A percentile compares a stretch with the other conserved stretches of the same genome.
Conservation (phyloP, 1,140 invertebrate species). For the Drosophila malerkotliana region DNA sequence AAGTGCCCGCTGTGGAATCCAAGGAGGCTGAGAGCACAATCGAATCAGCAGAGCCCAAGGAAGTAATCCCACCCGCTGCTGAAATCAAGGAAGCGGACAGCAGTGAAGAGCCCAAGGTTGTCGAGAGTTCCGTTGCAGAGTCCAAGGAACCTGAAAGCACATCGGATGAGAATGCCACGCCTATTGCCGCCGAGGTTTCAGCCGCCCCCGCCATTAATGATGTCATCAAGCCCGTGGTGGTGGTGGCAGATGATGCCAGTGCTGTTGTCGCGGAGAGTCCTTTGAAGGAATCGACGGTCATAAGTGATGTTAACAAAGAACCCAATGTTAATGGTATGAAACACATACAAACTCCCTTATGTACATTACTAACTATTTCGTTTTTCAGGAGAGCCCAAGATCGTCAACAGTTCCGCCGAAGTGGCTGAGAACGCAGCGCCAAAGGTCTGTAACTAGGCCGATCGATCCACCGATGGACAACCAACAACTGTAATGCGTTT, state of each 20-base stretch:
- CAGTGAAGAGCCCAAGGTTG: slow-evolving; percentile 14
- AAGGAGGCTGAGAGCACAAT: slow-evolving; percentile 15
- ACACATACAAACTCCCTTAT: background rate
- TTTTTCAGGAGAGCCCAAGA: slow-evolving; percentile 70
- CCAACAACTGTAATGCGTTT: slow-evolving; percentile 53
- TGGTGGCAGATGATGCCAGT: slow-evolving; percentile 20
- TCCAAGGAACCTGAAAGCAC: slow-evolving; percentile 23
- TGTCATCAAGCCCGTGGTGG: slow-evolving; percentile 46
- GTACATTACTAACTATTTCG: background rate
- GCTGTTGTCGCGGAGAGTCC: slow-evolving; percentile 21
- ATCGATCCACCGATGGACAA: slow-evolving; percentile 35
- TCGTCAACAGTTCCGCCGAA: slow-evolving; percentile 64
- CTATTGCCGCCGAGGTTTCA: slow-evolving; percentile 21
- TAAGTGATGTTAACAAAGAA: slow-evolving; percentile 63
- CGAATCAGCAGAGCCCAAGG: slow-evolving; percentile 19
- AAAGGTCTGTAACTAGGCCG: slow-evolving; percentile 73
- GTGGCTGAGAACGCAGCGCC: slow-evolving; percentile 70
- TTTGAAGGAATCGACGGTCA: slow-evolving; percentile 51
- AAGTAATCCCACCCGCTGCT: slow-evolving; percentile 9
- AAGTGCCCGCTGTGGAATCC: slow-evolving; percentile 17
- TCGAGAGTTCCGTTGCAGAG: slow-evolving; percentile 14
- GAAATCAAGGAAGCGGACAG: slow-evolving; percentile 27
- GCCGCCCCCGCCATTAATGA: slow-evolving; percentile 51
- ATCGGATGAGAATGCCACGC: slow-evolving; percentile 33
- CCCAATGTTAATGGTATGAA: slow-evolving; percentile 71